A percentile compares a stretch with the other conserved stretches of the same genome.
Evolutionary conservation across 2,113 vertebrate genomes (phyloP).

Genomic region (Rhipidura dahli): DNA sequence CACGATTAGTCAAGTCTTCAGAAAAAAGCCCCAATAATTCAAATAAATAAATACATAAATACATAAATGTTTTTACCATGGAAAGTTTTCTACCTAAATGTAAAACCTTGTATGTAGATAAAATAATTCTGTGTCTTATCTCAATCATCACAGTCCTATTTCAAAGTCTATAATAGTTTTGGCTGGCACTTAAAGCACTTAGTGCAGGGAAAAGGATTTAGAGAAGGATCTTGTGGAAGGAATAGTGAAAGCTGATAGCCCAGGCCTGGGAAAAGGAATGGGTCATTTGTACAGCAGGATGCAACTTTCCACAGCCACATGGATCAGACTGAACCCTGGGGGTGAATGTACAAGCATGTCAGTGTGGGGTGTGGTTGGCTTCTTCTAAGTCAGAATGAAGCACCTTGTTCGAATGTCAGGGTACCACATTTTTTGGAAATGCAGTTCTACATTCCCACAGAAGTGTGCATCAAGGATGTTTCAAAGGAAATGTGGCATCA

Average conservation of each 20-base stretch:
- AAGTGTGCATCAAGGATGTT: not conserved
- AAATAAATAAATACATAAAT: not conserved
- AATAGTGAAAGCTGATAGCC: not conserved
- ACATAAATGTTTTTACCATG: not conserved
- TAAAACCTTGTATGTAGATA: not conserved
- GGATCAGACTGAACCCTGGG: not conserved
- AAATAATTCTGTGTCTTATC: not conserved
- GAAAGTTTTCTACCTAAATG: not conserved
- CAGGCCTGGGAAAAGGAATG: not conserved
- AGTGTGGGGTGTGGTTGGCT: rapidly evolving
- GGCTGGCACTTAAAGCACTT: not conserved
- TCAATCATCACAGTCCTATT: not conserved
- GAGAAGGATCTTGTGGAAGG: not conserved
- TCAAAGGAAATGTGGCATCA: not conserved
- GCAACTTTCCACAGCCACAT: not conserved
- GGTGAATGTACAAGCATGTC: rapidly evolving
- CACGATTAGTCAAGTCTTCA: not conserved
- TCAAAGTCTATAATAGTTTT: not conserved
- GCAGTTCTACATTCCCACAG: not conserved
- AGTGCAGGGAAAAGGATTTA: not conserved
- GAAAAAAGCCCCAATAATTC: not conserved
- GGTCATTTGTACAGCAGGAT: not conserved
- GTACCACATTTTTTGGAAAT: not conserved
- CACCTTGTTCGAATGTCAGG: not conserved
- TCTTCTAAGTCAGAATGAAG: not conserved